Base-by-base conservation (phyloP, 1,140 invertebrate species). In the Anastatus disparis region DNA sequence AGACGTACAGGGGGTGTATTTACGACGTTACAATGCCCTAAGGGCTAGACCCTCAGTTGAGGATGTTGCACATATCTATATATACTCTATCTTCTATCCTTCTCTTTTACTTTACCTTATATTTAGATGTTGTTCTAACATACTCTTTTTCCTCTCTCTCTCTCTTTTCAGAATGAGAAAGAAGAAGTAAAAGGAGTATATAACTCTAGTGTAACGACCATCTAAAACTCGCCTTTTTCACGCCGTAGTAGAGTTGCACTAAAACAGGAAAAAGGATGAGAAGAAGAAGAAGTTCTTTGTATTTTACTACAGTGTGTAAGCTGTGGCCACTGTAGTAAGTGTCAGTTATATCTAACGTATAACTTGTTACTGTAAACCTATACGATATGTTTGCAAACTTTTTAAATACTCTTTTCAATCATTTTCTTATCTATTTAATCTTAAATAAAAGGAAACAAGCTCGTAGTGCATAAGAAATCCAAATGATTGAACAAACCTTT, bases 1-100 rank as follows among this genome's bases (percentile, higher is more conserved):
- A 61, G 40, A 61, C 22, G 31, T n/a, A n/a, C n/a, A n/a, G 64
- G 74, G 79, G 26, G 75, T 78, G 78, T 85, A 85, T 86, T 86
- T 85, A 86, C 84, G 83, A 85, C 78, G 82, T 84, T 86, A 85
- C 84, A 85, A 85, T 85, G 79, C 84, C 84, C 84, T 75, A 77
- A 72, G 84, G 84, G 82, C 82, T 85, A 82, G 27, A 85, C 84
- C 83, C 83, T 82, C 73, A 78, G n/a, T 80, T 26, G 56, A 68
- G 55, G 12, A 26, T 17, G 15, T 22, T 31, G 4, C 29, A 52
- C 62, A 46, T 29, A 42, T 24, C 50, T 7, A 9, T 27, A 24
- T 20, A 52, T n/a, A n/a, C n/a, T n/a, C n/a, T n/a, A n/a, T n/a
- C n/a, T n/a, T n/a, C n/a, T n/a, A n/a, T n/a, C n/a, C n/a, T n/a